Conservation (phyloP, 1,140 invertebrate genomes). For the Agrypnia vestita region DNA sequence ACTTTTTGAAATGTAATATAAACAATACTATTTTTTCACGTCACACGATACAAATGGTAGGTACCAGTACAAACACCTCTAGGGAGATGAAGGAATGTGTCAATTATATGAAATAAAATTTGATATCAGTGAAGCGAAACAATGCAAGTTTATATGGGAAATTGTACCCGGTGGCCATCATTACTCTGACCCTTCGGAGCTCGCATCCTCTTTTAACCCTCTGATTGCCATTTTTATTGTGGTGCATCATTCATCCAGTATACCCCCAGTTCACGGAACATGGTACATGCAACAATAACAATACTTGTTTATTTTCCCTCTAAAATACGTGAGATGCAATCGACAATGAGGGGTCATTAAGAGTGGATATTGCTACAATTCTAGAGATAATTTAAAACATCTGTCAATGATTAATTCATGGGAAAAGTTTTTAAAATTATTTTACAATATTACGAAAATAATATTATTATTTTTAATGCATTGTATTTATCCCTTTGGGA, state of each 20-base stretch:
- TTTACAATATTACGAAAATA: background rate
- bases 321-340: background rate
- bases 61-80: conserved; percentile 49
- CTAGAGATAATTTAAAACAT: conserved; percentile 19
- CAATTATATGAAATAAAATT: conserved; percentile 59
- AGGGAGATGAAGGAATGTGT: conserved; percentile 60
- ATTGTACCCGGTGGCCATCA: conserved; percentile 60
- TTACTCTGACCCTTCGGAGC: conserved; percentile 49
- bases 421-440: background rate
- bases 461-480: no score
- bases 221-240: conserved; percentile 9
- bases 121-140: conserved; percentile 59
- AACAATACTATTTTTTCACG: background rate
- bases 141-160: conserved; percentile 54
- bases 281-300: background rate
- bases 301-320: background rate
- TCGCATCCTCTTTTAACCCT: conserved; percentile 15
- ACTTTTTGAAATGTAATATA: no score
- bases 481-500: no score
- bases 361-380: background rate
- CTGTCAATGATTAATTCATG: background rate
- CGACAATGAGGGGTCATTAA: background rate
- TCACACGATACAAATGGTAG: background rate
- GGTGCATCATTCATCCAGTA: conserved; percentile 9
- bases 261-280: background rate